phyloP scores from a whole-genome alignment of 23 tunicate species.

The Trididemnum miniatum region DNA sequence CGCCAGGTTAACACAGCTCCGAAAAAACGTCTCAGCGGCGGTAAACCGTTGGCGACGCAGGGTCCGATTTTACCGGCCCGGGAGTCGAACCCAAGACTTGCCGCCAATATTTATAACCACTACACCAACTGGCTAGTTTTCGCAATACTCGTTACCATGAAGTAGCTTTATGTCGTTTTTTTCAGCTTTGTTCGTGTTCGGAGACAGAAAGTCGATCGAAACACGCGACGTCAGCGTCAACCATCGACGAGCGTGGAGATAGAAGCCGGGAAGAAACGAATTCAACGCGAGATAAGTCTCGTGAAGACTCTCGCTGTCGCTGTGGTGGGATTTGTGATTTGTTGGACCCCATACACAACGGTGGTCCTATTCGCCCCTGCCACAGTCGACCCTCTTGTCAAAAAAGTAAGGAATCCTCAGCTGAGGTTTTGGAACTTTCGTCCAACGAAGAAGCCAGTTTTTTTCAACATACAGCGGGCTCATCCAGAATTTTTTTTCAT shows the following conservation, averaged over 20 bases:
- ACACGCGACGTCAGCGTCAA: neutral
- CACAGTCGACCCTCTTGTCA: conserved; percentile 19
- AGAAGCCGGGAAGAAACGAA: neutral
- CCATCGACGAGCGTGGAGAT: neutral
- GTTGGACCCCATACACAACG: conserved; percentile 64
- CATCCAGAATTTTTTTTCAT: no score
- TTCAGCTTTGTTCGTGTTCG: neutral
- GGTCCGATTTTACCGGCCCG: neutral
- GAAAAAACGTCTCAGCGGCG: neutral
- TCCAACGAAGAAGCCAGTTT: no score
- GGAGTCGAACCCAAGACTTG: neutral
- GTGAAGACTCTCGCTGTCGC: conserved; percentile 44
- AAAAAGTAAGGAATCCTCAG: no score
- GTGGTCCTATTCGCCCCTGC: conserved; percentile 32
- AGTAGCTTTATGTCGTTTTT: neutral
- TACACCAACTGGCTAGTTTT: neutral
- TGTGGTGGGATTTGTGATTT: conserved; percentile 37
- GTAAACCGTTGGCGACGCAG: neutral
- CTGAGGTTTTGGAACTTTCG: no score
- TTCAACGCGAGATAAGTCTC: neutral
- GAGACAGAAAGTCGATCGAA: neutral
- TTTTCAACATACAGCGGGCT: no score
- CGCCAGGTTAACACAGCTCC: neutral
- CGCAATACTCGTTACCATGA: neutral
- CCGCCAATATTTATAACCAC: neutral